Conservation (phyloP, 2,888 invertebrate genomes). For the Monopis laevigella region DNA sequence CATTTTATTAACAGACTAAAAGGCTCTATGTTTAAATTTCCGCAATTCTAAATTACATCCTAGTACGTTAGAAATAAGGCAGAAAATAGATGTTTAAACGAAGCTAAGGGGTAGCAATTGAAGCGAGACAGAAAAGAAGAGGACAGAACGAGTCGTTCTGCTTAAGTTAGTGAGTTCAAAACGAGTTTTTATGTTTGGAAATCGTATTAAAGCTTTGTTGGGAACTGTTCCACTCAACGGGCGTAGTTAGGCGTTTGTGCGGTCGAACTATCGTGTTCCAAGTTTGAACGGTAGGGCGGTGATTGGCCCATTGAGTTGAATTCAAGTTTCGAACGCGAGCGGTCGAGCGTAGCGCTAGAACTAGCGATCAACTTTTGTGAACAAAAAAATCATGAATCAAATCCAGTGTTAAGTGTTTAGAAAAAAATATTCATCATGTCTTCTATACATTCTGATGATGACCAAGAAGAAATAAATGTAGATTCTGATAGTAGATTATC, state of each 20-base stretch:
- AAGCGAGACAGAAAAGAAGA: constrained; percentile 50
- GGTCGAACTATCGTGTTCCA: constrained; percentile 60
- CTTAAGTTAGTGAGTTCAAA: constrained; percentile 62
- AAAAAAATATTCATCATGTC: constrained; percentile 39
- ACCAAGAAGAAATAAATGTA: constrained; percentile 74
- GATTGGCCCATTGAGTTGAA: constrained; percentile 49
- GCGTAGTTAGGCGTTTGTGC: constrained; percentile 62
- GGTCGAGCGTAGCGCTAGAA: constrained; percentile 47
- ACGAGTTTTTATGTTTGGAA: constrained; percentile 68
- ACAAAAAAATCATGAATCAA: not conserved
- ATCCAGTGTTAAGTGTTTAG: not conserved
- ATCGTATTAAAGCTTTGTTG: constrained; percentile 68
- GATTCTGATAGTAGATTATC: constrained; percentile 72
- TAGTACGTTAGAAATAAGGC: not conserved
- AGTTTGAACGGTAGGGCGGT: constrained; percentile 49
- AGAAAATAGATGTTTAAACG: constrained; percentile 20
- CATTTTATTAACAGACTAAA: not conserved
- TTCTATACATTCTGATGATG: constrained; percentile 68
- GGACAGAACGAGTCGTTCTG: constrained; percentile 52
- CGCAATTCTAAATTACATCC: not conserved
- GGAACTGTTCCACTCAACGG: constrained; percentile 65
- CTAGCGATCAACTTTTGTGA: not conserved
- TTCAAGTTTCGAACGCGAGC: constrained; percentile 50
- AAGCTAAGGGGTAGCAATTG: constrained; percentile 46
- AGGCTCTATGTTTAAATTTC: not conserved